These are phyloP conservation scores for Trachythela sp. DNA, from an alignment of 64 coral and sea anemone genomes.

Conservation along the genomic window DNA sequence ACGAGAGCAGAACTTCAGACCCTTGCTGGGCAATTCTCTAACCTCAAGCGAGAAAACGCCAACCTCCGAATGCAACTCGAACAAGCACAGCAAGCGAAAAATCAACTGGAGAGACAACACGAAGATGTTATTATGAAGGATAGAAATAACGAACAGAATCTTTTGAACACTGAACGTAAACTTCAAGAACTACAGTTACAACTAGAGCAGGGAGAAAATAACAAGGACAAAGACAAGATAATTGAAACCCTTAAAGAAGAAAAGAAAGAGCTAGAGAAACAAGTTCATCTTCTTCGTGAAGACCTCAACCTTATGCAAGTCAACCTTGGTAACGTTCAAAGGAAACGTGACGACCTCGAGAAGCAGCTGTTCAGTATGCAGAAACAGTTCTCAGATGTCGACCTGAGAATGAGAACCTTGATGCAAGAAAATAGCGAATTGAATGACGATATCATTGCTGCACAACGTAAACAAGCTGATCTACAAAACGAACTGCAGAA, in stretches of 20 bases:
- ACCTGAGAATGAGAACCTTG: conserved; percentile 61
- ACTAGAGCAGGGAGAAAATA: conserved; percentile 70
- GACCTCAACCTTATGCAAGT: conserved; percentile 63
- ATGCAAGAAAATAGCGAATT: conserved; percentile 90
- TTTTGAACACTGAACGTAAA: conserved; percentile 66
- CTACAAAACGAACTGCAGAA: conserved; percentile 70
- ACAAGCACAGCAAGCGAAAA: conserved; percentile 61
- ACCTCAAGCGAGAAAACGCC: conserved; percentile 62
- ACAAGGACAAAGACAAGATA: conserved; percentile 63
- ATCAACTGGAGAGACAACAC: conserved; percentile 63
- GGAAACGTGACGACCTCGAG: conserved; percentile 75
- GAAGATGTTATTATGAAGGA: conserved; percentile 56
- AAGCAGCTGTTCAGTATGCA: conserved; percentile 72
- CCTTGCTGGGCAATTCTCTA: conserved; percentile 45
- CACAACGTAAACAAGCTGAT: conserved; percentile 76
- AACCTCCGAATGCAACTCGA: conserved; percentile 66
- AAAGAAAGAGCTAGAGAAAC: conserved; percentile 69
- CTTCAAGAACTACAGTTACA: conserved; percentile 77
- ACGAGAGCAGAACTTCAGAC: conserved; percentile 68
- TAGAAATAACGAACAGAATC: conserved; percentile 75
- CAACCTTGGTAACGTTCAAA: conserved; percentile 58
- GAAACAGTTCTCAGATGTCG: conserved; percentile 66
- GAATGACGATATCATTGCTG: conserved; percentile 77
- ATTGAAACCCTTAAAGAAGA: conserved; percentile 78
- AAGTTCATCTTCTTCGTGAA: conserved; percentile 72